Evolutionary conservation across 2,113 vertebrate species (phyloP).

Genomic region (western clawed frog (Xenopus tropicalis)): UCB_Xtro_10.0 CM004449.2:100694001-100694500

Average conservation of each 20-base stretch:
- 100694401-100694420: too few species aligned
- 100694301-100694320: too few species aligned
- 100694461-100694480: too few species aligned
- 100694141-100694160: constrained; percentile 15
- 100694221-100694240: neutral
- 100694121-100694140: constrained; percentile 8
- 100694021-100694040: constrained; percentile 20
- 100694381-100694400: too few species aligned
- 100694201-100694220: neutral
- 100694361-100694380: too few species aligned
- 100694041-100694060: constrained; percentile 26
- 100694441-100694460: too few species aligned
- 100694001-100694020: constrained; percentile 40
- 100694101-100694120: neutral
- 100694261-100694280: too few species aligned
- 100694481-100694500: too few species aligned
- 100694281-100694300: too few species aligned
- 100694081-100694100: constrained; percentile 30
- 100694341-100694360: too few species aligned
- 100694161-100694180: neutral
- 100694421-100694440: too few species aligned
- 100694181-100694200: neutral
- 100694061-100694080: constrained; percentile 37
- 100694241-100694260: neutral
- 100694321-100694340: too few species aligned